Percentiles rank a stretch among this genome's conserved stretches.
phyloP scores from a whole-genome alignment of 30 jellyfish, hydroid and myxozoan species.

The Nemopilema nomurai region DNA sequence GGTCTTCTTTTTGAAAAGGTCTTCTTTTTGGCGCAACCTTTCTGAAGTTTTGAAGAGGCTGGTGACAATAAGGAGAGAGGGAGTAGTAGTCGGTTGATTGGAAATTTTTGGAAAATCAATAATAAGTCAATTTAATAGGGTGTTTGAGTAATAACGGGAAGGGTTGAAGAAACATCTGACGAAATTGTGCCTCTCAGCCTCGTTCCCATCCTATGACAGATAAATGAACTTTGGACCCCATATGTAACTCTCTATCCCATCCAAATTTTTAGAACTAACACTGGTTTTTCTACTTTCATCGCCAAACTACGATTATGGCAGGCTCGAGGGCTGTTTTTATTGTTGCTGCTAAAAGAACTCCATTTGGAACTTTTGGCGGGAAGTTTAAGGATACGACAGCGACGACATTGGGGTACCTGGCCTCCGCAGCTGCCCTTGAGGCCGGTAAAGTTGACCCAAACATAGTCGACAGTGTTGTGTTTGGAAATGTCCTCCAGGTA shows the following conservation, averaged over 20 bases:
- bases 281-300: not conserved
- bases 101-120: too few relatives aligned
- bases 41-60: too few relatives aligned
- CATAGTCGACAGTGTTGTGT: slow-evolving; percentile 72
- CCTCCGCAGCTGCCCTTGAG: slow-evolving; percentile 80
- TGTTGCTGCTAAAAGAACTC: slow-evolving; percentile 95
- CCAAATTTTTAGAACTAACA: not conserved
- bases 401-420: slow-evolving; percentile 76
- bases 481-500: slow-evolving; percentile 96
- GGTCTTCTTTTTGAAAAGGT: too few relatives aligned
- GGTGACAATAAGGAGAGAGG: too few relatives aligned
- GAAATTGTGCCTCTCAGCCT: too few relatives aligned
- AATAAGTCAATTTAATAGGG: not conserved
- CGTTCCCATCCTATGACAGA: not conserved
- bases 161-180: too few relatives aligned
- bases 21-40: too few relatives aligned
- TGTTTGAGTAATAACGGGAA: not conserved
- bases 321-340: slow-evolving; percentile 75
- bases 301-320: slow-evolving; percentile 35
- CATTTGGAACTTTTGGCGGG: slow-evolving; percentile 98
- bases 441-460: slow-evolving; percentile 87
- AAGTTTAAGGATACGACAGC: slow-evolving; percentile 83
- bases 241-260: not conserved
- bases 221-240: not conserved
- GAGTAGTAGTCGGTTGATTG: too few relatives aligned